Percentiles rank a stretch among this genome's conserved stretches.
Evolutionary conservation across 2,888 invertebrate genomes (phyloP).

Genomic region (Adelognathus sp.): DNA sequence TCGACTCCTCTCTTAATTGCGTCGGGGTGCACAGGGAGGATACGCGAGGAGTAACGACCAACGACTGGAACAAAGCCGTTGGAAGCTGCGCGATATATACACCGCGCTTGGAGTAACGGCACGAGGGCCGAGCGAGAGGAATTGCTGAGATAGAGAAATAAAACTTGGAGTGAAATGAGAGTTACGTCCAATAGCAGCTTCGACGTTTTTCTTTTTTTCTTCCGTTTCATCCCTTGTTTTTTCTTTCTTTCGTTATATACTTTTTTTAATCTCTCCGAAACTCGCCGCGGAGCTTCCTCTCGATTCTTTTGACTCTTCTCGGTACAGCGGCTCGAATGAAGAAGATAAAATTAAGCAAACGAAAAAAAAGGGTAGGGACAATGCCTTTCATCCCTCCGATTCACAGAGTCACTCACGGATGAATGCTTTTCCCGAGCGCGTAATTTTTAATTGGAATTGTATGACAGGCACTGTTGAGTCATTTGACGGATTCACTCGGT

Average conservation of each 20-base stretch:
- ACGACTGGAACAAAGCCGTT: slow-evolving; percentile 50
- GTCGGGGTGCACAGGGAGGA: slow-evolving; percentile 57
- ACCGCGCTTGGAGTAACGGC: slow-evolving; percentile 46
- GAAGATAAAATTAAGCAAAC: background rate
- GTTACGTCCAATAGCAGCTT: slow-evolving; percentile 34
- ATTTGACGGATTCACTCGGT: too few species aligned
- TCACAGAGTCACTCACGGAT: background rate
- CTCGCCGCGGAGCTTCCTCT: background rate
- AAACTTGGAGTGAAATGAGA: slow-evolving; percentile 38
- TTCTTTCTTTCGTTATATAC: too few species aligned
- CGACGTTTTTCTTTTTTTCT: slow-evolving; percentile 5
- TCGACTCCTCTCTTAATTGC: slow-evolving; percentile 61
- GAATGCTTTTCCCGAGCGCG: background rate
- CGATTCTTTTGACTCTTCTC: background rate
- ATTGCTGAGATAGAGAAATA: background rate
- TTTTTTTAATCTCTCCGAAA: background rate
- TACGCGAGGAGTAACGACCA: slow-evolving; percentile 58
- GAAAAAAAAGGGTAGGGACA: background rate
- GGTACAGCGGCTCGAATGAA: background rate
- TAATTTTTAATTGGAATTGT: background rate
- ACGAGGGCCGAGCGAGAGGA: slow-evolving; percentile 18
- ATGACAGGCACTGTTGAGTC: too few species aligned
- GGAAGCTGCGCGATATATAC: slow-evolving; percentile 45
- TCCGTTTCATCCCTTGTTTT: too few species aligned
- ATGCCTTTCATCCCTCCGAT: background rate